Base-by-base conservation (phyloP, 2,797 vertebrate species). In the Decapterus maruadsi region DNA sequence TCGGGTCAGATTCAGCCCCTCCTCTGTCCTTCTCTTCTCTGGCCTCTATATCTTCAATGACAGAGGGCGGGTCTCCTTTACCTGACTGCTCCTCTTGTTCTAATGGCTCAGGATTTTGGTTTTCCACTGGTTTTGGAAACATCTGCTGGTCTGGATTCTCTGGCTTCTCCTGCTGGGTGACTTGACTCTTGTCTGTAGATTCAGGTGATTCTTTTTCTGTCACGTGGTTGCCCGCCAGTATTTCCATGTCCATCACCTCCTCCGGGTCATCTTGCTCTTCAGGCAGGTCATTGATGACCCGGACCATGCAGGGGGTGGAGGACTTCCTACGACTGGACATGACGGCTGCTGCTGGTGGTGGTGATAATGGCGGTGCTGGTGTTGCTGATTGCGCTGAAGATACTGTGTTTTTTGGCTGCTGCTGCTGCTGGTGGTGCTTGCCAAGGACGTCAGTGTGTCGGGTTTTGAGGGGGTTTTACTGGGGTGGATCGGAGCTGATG, bases 301-400 rank as follows among this genome's bases (percentile, higher is more conserved):
- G 93, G 34, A 99, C 96, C 97, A 99, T 97, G 86, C 97, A 98
- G 0, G 97, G 97, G 57, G 93, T 96, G 6, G 96, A 97, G 4
- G 97, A 98, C 84, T 98, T 99, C 50, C 97, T 96, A 82, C 97
- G 97, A 89, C 97, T 97, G 48, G 98, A 97, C 97, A 99, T 99
- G 82, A 78, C 80, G 80, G 69, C 42, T 83, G 80, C 81, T 82
- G 82, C 76, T 81, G 83, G 61, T 82, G 72, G 16, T 83, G 81
- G 59, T 73, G 70, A 40, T 72, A 67, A 34, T 54, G 68, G 70
- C 50, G 68, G 48, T 84, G 87, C 81, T 91, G 88, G 84, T 89
- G 91, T 51, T 89, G 83, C 78, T 84, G 90, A 77, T 82, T 84
- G 85, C 65, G 45, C 73, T 83, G 77, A 77, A 55, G 53, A 88